A percentile compares a stretch with the other conserved stretches of the same genome.
Conservation (phyloP, 2,888 invertebrate species). For the Netelia virgata region DNA sequence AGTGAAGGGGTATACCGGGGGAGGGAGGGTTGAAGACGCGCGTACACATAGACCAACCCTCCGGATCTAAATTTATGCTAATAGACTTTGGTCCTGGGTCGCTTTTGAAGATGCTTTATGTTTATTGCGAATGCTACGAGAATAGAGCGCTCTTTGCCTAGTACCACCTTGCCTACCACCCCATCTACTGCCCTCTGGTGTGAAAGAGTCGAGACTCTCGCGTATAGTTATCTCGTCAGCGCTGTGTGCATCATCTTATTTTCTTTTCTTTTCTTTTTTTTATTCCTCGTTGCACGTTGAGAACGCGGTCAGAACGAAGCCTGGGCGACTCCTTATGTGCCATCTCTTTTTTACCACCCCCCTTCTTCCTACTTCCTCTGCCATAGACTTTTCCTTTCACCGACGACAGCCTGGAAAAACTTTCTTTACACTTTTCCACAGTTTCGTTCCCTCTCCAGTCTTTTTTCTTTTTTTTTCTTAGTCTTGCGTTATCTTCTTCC, state of each 20-base stretch:
- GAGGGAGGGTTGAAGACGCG: background rate
- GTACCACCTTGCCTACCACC: background rate
- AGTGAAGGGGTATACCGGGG: background rate
- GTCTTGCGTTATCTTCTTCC: slow-evolving; percentile 35
- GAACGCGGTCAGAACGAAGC: background rate
- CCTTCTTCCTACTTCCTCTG: background rate
- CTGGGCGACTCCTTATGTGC: background rate
- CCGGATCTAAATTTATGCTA: slow-evolving; percentile 80
- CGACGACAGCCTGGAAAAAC: slow-evolving; percentile 38
- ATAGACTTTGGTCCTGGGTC: slow-evolving; percentile 74
- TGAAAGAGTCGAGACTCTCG: background rate
- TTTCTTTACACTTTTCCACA: slow-evolving; percentile 23
- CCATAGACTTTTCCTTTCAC: slow-evolving; percentile 50
- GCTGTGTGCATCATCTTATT: slow-evolving; percentile 24
- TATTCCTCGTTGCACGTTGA: background rate
- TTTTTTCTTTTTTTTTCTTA: slow-evolving; percentile 7
- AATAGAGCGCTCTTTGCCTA: slow-evolving; percentile 27
- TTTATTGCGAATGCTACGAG: slow-evolving; percentile 69
- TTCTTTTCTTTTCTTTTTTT: slow-evolving; percentile 33
- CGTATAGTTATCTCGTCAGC: slow-evolving; percentile 44
- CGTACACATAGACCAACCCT: background rate
- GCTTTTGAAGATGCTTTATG: slow-evolving; percentile 74
- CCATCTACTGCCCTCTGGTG: background rate
- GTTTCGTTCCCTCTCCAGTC: slow-evolving; percentile 26
- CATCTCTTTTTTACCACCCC: background rate